phyloP scores from a whole-genome alignment of 1,140 invertebrate species.

The Adelges cooleyi region DNA sequence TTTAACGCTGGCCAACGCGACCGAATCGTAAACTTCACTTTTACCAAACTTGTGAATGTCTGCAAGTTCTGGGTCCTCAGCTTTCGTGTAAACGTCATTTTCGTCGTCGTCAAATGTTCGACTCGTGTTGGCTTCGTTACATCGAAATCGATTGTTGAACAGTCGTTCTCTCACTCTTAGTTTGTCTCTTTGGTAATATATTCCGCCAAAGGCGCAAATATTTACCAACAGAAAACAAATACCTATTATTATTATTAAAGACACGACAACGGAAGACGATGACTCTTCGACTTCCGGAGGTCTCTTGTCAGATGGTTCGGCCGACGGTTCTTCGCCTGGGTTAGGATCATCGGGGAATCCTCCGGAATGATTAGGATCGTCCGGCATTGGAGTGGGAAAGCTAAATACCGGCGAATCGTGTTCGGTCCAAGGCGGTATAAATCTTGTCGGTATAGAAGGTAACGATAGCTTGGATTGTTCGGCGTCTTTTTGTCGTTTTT shows the following conservation, averaged over 20 bases:
- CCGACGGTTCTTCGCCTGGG: conserved; percentile 34
- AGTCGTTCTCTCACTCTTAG: conserved; percentile 41
- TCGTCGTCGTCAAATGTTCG: conserved; percentile 33
- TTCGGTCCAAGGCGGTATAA: not conserved
- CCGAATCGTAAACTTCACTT: conserved; percentile 38
- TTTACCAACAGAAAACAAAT: conserved; percentile 72
- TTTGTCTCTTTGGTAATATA: conserved; percentile 64
- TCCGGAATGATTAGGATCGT: conserved; percentile 1
- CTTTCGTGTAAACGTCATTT: conserved; percentile 14
- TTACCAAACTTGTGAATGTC: conserved; percentile 34
- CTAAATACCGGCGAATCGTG: conserved; percentile 20
- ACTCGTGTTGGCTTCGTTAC: conserved; percentile 35
- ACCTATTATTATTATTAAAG: conserved; percentile 60
- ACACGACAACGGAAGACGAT: conserved; percentile 45
- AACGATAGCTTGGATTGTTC: conserved; percentile 18
- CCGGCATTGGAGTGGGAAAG: not conserved
- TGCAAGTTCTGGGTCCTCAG: not conserved
- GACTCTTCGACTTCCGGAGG: conserved; percentile 6
- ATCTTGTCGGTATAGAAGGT: not conserved
- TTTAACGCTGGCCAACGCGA: conserved; percentile 40
- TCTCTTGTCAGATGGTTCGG: conserved; percentile 35
- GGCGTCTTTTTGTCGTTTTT: conserved; percentile 34
- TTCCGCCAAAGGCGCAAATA: conserved; percentile 55
- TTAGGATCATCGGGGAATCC: conserved; percentile 33
- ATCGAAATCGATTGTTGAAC: conserved; percentile 38